Evolutionary conservation across 2,797 vertebrate genomes (phyloP).

Genomic region (Pseudomugil gertrudae): DNA sequence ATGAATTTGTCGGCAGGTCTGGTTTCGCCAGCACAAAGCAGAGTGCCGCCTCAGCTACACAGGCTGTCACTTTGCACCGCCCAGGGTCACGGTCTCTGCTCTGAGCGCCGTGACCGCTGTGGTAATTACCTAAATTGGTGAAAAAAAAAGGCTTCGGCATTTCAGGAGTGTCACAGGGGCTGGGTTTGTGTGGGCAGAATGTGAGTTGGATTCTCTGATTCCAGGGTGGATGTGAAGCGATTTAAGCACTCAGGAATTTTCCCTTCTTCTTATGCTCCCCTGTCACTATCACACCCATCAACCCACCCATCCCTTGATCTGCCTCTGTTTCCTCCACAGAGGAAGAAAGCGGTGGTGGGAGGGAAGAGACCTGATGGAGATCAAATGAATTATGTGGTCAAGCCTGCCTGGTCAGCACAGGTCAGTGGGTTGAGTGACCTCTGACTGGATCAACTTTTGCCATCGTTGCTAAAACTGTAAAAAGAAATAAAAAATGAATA

Average conservation of each 20-base stretch:
- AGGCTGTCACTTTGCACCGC: slow-evolving; percentile 69
- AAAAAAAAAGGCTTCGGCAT: slow-evolving; percentile 67
- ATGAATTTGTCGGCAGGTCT: slow-evolving; percentile 77
- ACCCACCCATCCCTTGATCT: slow-evolving; percentile 73
- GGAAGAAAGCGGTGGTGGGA: slow-evolving; percentile 58
- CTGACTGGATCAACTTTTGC: slow-evolving; percentile 25
- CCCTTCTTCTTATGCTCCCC: slow-evolving; percentile 62
- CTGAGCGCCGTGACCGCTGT: slow-evolving; percentile 75
- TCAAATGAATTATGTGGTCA: slow-evolving; percentile 66
- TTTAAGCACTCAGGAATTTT: slow-evolving; percentile 77
- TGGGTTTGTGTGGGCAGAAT: slow-evolving; percentile 72
- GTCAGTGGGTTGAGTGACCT: slow-evolving; percentile 58
- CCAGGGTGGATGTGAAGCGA: slow-evolving; percentile 75
- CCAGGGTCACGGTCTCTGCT: slow-evolving; percentile 73
- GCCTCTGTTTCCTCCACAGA: slow-evolving; percentile 53
- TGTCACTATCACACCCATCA: slow-evolving; percentile 67
- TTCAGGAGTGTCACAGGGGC: slow-evolving; percentile 74
- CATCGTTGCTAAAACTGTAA: slow-evolving; percentile 59
- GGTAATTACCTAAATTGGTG: slow-evolving; percentile 79
- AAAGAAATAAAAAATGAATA: slow-evolving; percentile 11
- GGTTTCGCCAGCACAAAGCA: slow-evolving; percentile 66
- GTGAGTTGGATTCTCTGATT: slow-evolving; percentile 73
- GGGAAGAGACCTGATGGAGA: slow-evolving; percentile 54
- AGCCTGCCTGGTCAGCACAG: slow-evolving; percentile 44
- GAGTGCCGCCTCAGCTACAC: slow-evolving; percentile 58